Base-by-base conservation (phyloP, 2,797 vertebrate genomes). In the Schizopygopsis malacanthus region DNA sequence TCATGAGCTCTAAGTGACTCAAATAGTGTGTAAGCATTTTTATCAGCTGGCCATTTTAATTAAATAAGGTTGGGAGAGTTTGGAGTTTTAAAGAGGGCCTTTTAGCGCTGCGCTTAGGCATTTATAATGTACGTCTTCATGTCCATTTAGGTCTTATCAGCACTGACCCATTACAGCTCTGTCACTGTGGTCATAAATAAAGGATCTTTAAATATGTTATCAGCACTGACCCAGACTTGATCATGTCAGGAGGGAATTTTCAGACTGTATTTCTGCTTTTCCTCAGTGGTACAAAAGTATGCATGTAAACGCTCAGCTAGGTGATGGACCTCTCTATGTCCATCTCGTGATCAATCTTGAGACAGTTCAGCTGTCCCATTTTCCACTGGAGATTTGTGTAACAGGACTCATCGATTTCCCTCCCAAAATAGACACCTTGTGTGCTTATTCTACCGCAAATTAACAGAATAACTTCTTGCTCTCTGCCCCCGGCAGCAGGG, bases 1-100 rank as follows among this genome's bases (percentile, higher is more conserved):
- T 95, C 92, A 95, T 95, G 94, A 95, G 92, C 90, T 91, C 92
- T 95, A 96, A 96, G 94, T 96, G 94, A 93, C 94, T 95, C 93
- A 95, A 95, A 94, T 93, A 93, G 73, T 90, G 92, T 88, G 91
- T 91, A 92, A 91, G 92, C 92, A 93, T 94, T 95, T 93, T 88
- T 87, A 90, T 88, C 90, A 92, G 91, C 92, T 93, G 93, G 92
- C 90, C 91, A 92, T 93, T 94, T 94, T 93, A 93, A 94, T 94
- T 89, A 92, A 91, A 91, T 87, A 88, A 91, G 91, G 92, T 92
- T 89, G 93, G 89, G 90, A 87, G 94, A 94, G 91, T 90, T 92
- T 92, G 85, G 90, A 90, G 91, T 85, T 84, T 79, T 90, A 87
- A 85, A 87, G 76, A 89, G 86, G 61, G 84, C 85, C 81, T 89